Conservation (phyloP, 1,140 invertebrate genomes). For the Brachionus koreanus region DNA sequence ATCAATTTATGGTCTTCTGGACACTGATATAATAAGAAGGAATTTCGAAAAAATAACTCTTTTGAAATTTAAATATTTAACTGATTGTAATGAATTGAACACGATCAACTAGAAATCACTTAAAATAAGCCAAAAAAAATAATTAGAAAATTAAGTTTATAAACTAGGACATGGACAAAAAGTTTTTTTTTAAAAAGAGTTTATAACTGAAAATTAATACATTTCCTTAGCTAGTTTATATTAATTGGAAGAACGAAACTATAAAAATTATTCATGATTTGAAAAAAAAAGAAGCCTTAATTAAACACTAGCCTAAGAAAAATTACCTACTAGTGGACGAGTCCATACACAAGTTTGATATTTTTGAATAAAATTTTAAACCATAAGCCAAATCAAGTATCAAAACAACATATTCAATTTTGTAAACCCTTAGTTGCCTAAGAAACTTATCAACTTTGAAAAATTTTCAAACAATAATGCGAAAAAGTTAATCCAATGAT, state of each 20-base stretch:
- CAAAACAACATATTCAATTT: neutral
- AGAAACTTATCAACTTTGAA: neutral
- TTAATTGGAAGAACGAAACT: neutral
- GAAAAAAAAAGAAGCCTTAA: neutral
- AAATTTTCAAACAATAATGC: neutral
- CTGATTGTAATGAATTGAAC: neutral
- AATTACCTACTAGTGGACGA: neutral
- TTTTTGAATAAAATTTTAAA: neutral
- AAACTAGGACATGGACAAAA: slow-evolving; percentile 1
- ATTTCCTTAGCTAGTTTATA: neutral
- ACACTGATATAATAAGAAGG: neutral
- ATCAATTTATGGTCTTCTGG: neutral
- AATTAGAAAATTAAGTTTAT: neutral
- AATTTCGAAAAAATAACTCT: neutral
- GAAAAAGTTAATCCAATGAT: neutral
- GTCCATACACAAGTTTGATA: neutral
- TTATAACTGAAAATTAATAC: neutral
- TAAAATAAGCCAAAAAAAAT: neutral
- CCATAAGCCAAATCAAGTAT: neutral
- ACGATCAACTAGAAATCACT: neutral
- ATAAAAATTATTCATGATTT: neutral
- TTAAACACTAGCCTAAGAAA: neutral
- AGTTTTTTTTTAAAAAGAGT: neutral
- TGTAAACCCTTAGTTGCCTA: neutral
- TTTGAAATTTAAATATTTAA: neutral